A percentile compares a stretch with the other conserved stretches of the same genome.
Conservation (phyloP, 2,888 invertebrate genomes). For the Xanthostigma xanthostigma region DNA sequence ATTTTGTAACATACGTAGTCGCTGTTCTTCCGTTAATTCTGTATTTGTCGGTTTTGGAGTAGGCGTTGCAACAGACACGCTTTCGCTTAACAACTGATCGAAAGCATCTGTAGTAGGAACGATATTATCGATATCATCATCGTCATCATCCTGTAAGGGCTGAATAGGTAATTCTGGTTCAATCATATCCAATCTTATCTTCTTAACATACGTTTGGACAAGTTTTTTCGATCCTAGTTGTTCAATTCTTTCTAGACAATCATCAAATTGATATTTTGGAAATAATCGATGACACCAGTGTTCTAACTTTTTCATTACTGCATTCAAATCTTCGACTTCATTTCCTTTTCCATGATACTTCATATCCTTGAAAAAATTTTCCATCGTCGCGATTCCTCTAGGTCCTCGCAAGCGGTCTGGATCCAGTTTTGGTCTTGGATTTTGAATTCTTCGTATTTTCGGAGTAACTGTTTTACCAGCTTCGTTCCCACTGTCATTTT, state of each 20-base stretch:
- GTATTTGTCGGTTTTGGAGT: constrained; percentile 4
- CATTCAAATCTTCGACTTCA: constrained; percentile 69
- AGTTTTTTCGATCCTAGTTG: constrained; percentile 68
- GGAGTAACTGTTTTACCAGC: constrained; percentile 34
- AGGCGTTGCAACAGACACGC: constrained; percentile 2
- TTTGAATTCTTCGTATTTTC: constrained; percentile 40
- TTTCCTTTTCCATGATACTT: constrained; percentile 69
- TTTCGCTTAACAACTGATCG: constrained; percentile 26
- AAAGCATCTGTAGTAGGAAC: constrained; percentile 19
- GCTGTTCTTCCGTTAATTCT: constrained; percentile 42
- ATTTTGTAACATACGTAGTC: constrained; percentile 53
- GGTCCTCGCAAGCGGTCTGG: constrained; percentile 57
- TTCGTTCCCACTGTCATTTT: constrained; percentile 25
- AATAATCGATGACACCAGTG: constrained; percentile 90
- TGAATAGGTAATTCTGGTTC: constrained; percentile 14
- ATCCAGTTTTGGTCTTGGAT: constrained; percentile 52
- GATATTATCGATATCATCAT: constrained; percentile 31
- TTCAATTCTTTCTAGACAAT: constrained; percentile 65
- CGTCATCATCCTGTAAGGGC: constrained; percentile 17
- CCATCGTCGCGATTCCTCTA: constrained; percentile 67
- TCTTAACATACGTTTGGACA: constrained; percentile 55
- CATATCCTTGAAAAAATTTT: constrained; percentile 64
- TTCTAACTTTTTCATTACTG: constrained; percentile 66
- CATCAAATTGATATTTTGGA: constrained; percentile 79
- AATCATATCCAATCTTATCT: constrained; percentile 46